phyloP scores from a whole-genome alignment of 1,140 invertebrate genomes.

The Monochamus saltuarius region DNA sequence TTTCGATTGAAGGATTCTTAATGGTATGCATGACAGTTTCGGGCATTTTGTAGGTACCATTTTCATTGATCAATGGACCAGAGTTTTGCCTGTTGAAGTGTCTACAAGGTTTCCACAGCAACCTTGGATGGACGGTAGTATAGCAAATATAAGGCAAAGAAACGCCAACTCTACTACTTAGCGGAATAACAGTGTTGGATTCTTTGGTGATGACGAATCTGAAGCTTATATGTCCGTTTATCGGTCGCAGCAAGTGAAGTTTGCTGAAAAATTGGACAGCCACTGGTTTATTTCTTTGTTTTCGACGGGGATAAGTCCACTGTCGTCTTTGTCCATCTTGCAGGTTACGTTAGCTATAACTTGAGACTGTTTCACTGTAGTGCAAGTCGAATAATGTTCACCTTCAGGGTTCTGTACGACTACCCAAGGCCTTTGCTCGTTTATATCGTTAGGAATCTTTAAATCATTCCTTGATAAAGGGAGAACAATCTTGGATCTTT shows the following conservation, averaged over 20 bases:
- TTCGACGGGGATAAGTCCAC: conserved; percentile 67
- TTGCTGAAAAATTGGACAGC: conserved; percentile 70
- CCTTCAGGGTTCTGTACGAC: conserved; percentile 72
- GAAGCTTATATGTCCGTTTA: conserved; percentile 76
- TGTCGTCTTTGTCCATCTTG: conserved; percentile 63
- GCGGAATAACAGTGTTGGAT: conserved; percentile 54
- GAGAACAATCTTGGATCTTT: conserved; percentile 66
- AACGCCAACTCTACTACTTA: conserved; percentile 73
- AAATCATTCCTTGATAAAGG: conserved; percentile 64
- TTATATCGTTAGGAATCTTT: conserved; percentile 67
- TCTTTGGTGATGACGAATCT: conserved; percentile 61
- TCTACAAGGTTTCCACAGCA: conserved; percentile 63
- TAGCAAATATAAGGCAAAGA: conserved; percentile 76
- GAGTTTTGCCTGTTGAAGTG: conserved; percentile 62
- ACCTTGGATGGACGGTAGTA: conserved; percentile 63
- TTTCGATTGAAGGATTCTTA: conserved; percentile 53
- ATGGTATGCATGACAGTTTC: conserved; percentile 56
- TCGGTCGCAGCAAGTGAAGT: conserved; percentile 59
- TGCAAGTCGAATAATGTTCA: conserved; percentile 75
- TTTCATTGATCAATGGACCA: conserved; percentile 52
- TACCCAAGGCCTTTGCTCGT: conserved; percentile 72
- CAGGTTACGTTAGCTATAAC: conserved; percentile 79
- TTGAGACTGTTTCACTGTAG: conserved; percentile 72
- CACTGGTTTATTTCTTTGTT: conserved; percentile 68
- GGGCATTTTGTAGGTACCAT: conserved; percentile 56